Conservation (phyloP, 2,797 vertebrate genomes). For the Hydrophis major region DNA sequence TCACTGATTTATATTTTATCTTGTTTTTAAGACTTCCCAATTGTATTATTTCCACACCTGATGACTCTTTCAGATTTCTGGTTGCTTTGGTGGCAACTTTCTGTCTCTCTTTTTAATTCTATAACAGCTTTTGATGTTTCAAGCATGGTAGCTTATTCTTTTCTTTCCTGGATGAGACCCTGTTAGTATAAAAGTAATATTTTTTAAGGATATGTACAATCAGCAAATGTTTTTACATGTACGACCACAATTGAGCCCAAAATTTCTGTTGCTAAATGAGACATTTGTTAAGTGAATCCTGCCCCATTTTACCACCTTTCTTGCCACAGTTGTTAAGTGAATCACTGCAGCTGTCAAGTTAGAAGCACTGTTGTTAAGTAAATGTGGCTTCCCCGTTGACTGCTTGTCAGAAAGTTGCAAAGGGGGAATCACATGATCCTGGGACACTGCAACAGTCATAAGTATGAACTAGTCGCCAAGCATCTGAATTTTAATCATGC, state of each 20-base stretch:
- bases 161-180: not conserved
- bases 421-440: not conserved
- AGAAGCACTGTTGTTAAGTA: not conserved
- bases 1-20: not conserved
- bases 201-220: not conserved
- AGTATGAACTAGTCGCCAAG: not conserved
- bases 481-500: not conserved
- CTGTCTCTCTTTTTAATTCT: not conserved
- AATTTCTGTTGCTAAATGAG: not conserved
- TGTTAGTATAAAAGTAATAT: not conserved
- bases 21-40: not conserved
- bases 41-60: not conserved
- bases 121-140: not conserved
- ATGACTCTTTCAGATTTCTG: not conserved
- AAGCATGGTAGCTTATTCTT: not conserved
- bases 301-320: not conserved
- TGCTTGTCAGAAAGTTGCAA: not conserved
- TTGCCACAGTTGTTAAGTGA: not conserved
- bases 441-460: not conserved
- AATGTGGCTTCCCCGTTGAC: not conserved
- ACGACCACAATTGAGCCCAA: not conserved
- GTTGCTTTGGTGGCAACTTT: not conserved
- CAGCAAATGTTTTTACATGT: not conserved
- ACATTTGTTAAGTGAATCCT: not conserved
- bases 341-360: not conserved